These are phyloP conservation scores for Harpegnathos saltator DNA, from an alignment of 1,140 invertebrate species.

Conservation along the genomic window DNA sequence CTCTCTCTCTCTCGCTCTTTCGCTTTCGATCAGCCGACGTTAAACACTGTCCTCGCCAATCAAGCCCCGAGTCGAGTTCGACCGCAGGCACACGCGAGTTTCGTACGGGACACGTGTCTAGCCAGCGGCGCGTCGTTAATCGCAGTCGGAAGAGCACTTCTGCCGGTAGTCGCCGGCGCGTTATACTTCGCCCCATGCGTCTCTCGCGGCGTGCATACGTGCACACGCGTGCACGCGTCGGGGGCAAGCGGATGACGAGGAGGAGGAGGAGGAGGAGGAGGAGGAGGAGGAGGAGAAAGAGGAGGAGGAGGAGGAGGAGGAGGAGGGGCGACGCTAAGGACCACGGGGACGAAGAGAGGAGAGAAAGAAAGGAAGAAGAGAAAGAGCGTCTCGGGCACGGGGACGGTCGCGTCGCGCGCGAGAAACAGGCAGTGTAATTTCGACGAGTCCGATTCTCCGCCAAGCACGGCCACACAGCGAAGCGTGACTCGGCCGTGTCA, in stretches of 20 bases:
- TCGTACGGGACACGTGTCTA: constrained; percentile 78
- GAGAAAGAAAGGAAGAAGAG: not conserved
- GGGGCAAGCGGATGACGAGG: no score
- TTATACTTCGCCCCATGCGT: constrained; percentile 18
- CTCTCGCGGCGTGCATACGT: constrained; percentile 7
- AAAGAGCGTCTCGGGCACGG: no score
- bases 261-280: not conserved
- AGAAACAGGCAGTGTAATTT: not conserved
- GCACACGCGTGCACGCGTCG: constrained; percentile 24
- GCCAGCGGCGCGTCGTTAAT: constrained; percentile 76
- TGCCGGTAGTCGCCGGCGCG: constrained; percentile 45
- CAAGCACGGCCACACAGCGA: not conserved
- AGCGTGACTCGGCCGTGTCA: not conserved
- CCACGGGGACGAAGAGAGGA: constrained; percentile 6
- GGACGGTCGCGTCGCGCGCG: no score
- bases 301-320: not conserved
- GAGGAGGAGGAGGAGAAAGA: not conserved
- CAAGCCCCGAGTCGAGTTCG: constrained; percentile 55
- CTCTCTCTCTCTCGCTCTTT: not conserved
- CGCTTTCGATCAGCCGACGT: constrained; percentile 17
- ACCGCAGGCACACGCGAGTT: constrained; percentile 68
- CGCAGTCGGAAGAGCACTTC: constrained; percentile 67
- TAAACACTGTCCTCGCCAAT: constrained; percentile 42
- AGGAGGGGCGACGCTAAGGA: not conserved
- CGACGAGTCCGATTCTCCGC: not conserved